A percentile compares a stretch with the other conserved stretches of the same genome.
Evolutionary conservation across 2,797 vertebrate genomes (phyloP).

Genomic region (Hyperoplus immaculatus): DNA sequence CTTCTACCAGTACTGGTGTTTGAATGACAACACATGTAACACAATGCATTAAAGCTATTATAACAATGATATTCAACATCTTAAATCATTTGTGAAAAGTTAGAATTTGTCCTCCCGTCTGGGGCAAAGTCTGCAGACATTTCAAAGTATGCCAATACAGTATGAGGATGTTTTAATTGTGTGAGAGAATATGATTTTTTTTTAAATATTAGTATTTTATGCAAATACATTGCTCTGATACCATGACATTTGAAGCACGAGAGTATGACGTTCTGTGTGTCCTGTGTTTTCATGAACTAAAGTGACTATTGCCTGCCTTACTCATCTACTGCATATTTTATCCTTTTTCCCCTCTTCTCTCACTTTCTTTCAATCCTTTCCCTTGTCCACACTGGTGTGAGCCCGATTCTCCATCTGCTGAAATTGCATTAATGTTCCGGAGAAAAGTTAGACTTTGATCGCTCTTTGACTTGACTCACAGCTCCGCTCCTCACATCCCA

Average conservation of each 20-base stretch:
- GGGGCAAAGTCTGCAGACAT: not conserved
- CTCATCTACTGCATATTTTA: constrained; percentile 63
- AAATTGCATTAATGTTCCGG: constrained; percentile 39
- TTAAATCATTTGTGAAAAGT: not conserved
- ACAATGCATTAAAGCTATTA: not conserved
- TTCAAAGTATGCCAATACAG: not conserved
- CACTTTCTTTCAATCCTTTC: constrained; percentile 18
- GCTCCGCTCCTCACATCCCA: constrained; percentile 43
- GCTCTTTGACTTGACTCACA: constrained; percentile 53
- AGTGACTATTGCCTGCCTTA: constrained; percentile 7
- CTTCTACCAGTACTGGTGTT: not conserved
- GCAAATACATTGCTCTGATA: not conserved
- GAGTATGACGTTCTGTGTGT: constrained; percentile 48
- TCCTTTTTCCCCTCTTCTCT: constrained; percentile 29
- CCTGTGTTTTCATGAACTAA: constrained; percentile 42
- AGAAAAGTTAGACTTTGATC: constrained; percentile 68
- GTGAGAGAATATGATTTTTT: not conserved
- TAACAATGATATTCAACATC: not conserved
- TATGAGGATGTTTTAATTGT: not conserved
- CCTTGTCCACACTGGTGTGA: constrained; percentile 33
- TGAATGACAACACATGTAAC: not conserved
- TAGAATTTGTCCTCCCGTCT: not conserved
- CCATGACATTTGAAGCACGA: constrained; percentile 33
- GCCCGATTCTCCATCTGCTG: constrained; percentile 24
- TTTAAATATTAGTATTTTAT: constrained; percentile 13